Evolutionary conservation across 2,797 vertebrate species (phyloP), one percentile per base, ranked within the genome.

Genomic region (Dipus sagitta): DNA sequence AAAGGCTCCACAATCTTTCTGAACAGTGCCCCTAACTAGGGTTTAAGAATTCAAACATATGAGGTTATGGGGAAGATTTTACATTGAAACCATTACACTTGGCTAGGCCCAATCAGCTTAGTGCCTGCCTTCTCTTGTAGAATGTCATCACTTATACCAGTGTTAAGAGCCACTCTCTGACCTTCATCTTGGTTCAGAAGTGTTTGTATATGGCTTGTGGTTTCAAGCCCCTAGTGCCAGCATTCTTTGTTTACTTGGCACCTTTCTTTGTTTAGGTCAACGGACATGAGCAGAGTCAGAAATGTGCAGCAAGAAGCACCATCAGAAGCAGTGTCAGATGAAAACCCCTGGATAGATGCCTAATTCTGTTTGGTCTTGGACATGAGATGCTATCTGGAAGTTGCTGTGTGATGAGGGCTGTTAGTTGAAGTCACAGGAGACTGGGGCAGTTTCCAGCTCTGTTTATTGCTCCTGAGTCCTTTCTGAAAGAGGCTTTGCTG

Each of bases 391-490:
- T 78, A 26, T 77, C 82, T 93, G 90, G 75, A 64, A 38, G 54
- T 3, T 80, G 32, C 54, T 62, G 30, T 83, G 82, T 90, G 96
- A 96, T 97, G 97, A 97, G 98, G 97, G 97, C 98, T 98, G 9
- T 92, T 97, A 97, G 9, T 15, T 52, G 97, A 96, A 97, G 91
- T n/a, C 15, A 60, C 2, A 26, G 62, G n/a, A 18, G 26, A 62
- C 79, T 60, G 58, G 0, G 70, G 54, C 65, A 34, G 79, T 96
- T 98, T 97, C 97, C 97, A 93, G 93, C 97, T 95, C 96, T 98
- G 98, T 98, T 98, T 98, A 97, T 98, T 97, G 97, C 98, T 97
- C 91, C 58, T 64, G 72, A 70, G 90, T 96, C 96, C 97, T 98
- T 98, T 98, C 92, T 71, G 95, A 92, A 68, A 87, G 76, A 91